These are phyloP conservation scores for Acanthosepion pharaonis DNA, from an alignment of 2,888 invertebrate species.

Conservation along the genomic window DNA sequence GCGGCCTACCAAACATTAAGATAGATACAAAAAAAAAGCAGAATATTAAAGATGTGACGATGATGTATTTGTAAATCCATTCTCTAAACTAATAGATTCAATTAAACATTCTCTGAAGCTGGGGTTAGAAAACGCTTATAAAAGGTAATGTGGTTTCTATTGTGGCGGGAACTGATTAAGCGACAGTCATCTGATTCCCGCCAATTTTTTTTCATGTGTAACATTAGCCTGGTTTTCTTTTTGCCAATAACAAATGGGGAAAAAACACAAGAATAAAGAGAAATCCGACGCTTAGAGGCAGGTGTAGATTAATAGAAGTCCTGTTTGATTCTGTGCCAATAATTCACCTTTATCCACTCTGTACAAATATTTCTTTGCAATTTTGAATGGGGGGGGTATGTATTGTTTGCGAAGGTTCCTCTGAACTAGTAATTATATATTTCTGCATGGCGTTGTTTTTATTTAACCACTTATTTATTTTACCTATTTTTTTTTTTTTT, in stretches of 20 bases:
- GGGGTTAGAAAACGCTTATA: not conserved
- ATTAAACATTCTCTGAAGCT: not conserved
- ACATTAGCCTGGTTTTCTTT: not conserved
- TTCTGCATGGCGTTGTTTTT: not conserved
- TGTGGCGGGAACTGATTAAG: not conserved
- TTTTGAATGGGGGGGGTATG: not conserved
- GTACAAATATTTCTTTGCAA: not conserved
- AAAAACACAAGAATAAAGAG: not conserved
- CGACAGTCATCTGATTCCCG: slow-evolving; percentile 33
- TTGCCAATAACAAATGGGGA: not conserved
- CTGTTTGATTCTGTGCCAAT: not conserved
- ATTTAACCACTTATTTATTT: no score
- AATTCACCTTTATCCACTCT: not conserved
- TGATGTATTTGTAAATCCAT: not conserved
- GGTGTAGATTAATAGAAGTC: not conserved
- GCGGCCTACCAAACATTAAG: no score
- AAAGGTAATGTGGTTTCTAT: not conserved
- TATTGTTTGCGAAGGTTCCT: not conserved
- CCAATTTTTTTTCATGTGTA: not conserved
- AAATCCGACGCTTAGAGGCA: not conserved
- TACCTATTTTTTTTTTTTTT: no score
- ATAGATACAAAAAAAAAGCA: no score
- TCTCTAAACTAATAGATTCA: not conserved
- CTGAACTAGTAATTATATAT: not conserved
- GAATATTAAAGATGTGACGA: not conserved